Evolutionary conservation across 2,888 invertebrate genomes (phyloP).

Genomic region (Archips xylosteana): DNA sequence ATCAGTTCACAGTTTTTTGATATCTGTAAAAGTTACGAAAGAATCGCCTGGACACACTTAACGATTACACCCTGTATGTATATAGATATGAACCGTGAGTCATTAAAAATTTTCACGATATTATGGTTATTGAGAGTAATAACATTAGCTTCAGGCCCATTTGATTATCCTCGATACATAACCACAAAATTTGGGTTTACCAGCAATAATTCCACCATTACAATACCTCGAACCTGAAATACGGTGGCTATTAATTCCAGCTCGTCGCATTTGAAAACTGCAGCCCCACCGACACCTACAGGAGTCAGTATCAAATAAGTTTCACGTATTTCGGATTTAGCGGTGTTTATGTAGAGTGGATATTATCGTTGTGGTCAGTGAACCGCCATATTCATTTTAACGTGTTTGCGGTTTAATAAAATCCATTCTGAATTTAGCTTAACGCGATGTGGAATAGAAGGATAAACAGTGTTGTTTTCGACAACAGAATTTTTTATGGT

Average conservation of each 20-base stretch:
- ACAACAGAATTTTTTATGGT: no score
- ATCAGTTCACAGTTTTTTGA: no score
- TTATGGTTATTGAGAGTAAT: no score
- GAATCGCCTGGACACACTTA: no score
- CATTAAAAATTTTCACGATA: background rate
- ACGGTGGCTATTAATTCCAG: slow-evolving; percentile 33
- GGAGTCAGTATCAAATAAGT: slow-evolving; percentile 19
- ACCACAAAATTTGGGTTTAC: slow-evolving; percentile 19
- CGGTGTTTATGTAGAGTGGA: slow-evolving; percentile 26
- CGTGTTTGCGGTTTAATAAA: slow-evolving; percentile 33
- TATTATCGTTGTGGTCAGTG: slow-evolving; percentile 33
- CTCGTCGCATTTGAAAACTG: slow-evolving; percentile 17
- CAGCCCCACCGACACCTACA: background rate
- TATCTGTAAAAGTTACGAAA: no score
- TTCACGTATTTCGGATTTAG: slow-evolving; percentile 12
- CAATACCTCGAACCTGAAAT: slow-evolving; percentile 29
- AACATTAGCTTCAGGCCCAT: background rate
- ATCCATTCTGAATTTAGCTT: slow-evolving; percentile 5
- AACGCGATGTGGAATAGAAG: background rate
- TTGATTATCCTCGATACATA: background rate
- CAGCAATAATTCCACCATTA: slow-evolving; percentile 24
- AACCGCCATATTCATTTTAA: slow-evolving; percentile 32
- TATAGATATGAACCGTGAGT: no score
- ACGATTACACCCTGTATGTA: no score
- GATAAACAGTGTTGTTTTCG: background rate